Percentiles rank a stretch among this genome's conserved stretches.
phyloP scores from a whole-genome alignment of 2,113 vertebrate species.

The Misgurnus mizolepis region DNA sequence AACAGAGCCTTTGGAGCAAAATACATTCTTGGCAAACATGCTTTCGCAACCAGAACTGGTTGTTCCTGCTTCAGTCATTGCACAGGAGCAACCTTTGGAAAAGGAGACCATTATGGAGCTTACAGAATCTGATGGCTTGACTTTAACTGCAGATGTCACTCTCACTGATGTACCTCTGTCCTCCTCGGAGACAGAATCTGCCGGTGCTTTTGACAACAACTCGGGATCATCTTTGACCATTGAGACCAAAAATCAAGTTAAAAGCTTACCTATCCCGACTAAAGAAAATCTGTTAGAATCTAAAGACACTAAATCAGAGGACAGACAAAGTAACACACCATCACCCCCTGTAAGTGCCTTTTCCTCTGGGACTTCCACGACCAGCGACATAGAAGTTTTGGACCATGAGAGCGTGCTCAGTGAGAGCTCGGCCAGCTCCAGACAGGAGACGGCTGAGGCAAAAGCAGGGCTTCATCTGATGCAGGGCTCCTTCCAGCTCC shows the following conservation, averaged over 20 bases:
- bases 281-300: slow-evolving; percentile 79
- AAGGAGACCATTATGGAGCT: background rate
- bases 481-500: slow-evolving; percentile 97
- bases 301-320: slow-evolving; percentile 89
- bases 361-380: slow-evolving; percentile 97
- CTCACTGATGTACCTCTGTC: slow-evolving; percentile 48
- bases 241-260: slow-evolving; percentile 51
- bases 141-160: slow-evolving; percentile 33
- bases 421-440: slow-evolving; percentile 94
- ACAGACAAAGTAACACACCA: slow-evolving; percentile 94
- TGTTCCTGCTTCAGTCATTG: slow-evolving; percentile 37
- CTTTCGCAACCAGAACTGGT: slow-evolving; percentile 58
- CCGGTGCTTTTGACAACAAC: slow-evolving; percentile 46
- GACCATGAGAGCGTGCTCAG: slow-evolving; percentile 98
- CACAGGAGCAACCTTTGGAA: slow-evolving; percentile 38
- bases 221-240: slow-evolving; percentile 40
- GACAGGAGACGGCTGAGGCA: slow-evolving; percentile 87
- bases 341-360: slow-evolving; percentile 95
- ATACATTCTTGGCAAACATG: slow-evolving; percentile 31
- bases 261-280: slow-evolving; percentile 63
- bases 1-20: slow-evolving; percentile 40
- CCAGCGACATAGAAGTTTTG: slow-evolving; percentile 97
- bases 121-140: slow-evolving; percentile 37
- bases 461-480: slow-evolving; percentile 92
- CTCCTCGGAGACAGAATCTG: slow-evolving; percentile 34